A percentile compares a stretch with the other conserved stretches of the same genome.
Evolutionary conservation across 2,113 vertebrate genomes (phyloP).

Genomic region (Heteronetta atricapilla): DNA sequence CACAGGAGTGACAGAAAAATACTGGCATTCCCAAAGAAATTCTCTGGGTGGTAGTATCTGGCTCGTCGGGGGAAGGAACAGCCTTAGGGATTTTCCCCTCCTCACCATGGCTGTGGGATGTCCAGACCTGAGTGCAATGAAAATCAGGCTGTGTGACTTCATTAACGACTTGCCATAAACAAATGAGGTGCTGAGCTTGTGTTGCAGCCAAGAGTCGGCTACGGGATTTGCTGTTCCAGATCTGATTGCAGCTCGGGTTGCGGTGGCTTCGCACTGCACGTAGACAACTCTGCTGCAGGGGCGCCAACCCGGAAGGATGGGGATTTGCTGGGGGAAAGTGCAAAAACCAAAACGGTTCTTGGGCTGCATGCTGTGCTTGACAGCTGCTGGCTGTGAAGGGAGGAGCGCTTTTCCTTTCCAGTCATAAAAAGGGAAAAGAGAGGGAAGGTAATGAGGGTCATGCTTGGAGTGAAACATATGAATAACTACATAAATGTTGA

Average conservation of each 20-base stretch:
- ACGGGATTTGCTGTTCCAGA: not conserved
- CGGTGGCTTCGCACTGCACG: rapidly evolving
- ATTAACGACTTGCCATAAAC: not conserved
- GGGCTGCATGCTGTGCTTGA: not conserved
- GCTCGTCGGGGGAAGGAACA: not conserved
- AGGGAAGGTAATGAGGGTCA: not conserved
- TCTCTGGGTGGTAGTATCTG: not conserved
- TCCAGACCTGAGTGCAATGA: not conserved
- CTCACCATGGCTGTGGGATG: not conserved
- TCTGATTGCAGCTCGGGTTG: not conserved
- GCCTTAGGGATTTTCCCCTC: not conserved
- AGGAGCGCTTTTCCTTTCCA: not conserved
- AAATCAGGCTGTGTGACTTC: not conserved
- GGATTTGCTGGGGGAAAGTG: not conserved
- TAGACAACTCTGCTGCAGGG: not conserved
- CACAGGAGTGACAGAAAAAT: not conserved
- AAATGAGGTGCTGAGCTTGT: not conserved
- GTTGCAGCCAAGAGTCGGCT: rapidly evolving
- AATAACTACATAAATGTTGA: not conserved
- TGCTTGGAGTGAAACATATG: not conserved
- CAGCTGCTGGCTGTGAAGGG: not conserved
- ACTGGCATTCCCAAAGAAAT: not conserved
- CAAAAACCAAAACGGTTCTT: not conserved
- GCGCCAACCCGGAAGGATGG: rapidly evolving
- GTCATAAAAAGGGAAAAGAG: not conserved